Base-by-base conservation (phyloP, 2,797 vertebrate genomes). In the Crenichthys baileyi region DNA sequence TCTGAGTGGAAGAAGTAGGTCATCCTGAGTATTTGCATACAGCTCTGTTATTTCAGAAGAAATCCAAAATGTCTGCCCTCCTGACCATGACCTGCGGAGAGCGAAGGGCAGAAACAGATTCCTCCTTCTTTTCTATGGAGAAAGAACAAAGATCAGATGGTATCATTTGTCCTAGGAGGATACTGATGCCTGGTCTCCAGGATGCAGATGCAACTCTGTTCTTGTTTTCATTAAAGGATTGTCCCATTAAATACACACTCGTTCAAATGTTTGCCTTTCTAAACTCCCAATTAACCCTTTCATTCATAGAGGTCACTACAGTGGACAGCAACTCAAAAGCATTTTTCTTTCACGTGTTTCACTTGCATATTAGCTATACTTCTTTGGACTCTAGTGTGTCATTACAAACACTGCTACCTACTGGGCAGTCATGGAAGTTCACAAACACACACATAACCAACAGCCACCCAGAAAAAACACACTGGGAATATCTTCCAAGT, bases 1-100 rank as follows among this genome's bases (percentile, higher is more conserved):
- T 96, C 95, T 96, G 93, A 97, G 96, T 96, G 93, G 96, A 96
- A 95, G 97, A 98, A 98, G 93, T 98, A 97, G 97, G 97, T 98
- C 97, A 98, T 93, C 94, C 81, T 88, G 87, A 91, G 94, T 91
- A 94, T 95, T 95, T 96, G 94, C 93, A 95, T 95, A 89, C 86
- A 83, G 90, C 90, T 90, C 90, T 92, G 87, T 84, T 85, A 91
- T 91, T 90, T 87, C 67, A 86, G 90, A 90, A 86, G 79, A 90
- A 91, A 93, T 87, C 87, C 87, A 90, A 93, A 68, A 93, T 77
- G 87, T 79, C 85, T 92, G 91, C 89, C 91, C 91, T 72, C 83
- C 89, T 88, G 93, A 94, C 90, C 86, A 72, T 39, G 76, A 79
- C 71, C 63, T 36, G 51, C 4, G 51, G 83, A 90, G 88, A 86